Evolutionary conservation across 2,797 vertebrate genomes (phyloP).

Genomic region (Todus mexicanus): DNA sequence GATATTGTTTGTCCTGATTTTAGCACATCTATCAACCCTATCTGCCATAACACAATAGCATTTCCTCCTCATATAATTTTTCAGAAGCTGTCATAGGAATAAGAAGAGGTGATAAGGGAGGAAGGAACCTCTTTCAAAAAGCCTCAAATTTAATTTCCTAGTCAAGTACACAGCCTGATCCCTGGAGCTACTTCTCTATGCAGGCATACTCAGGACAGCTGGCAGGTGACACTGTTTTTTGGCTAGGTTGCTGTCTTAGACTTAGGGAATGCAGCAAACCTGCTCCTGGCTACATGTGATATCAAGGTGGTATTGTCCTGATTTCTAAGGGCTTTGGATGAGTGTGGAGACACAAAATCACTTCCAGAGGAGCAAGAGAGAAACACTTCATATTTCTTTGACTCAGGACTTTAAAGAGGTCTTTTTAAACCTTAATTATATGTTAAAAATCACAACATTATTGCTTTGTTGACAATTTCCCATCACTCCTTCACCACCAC

Average conservation of each 20-base stretch:
- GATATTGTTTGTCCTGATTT: not conserved
- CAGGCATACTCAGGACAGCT: not conserved
- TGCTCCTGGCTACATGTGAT: not conserved
- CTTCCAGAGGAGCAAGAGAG: not conserved
- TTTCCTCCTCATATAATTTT: not conserved
- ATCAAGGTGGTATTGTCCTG: not conserved
- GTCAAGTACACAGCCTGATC: not conserved
- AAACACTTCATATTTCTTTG: not conserved
- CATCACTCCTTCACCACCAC: not conserved
- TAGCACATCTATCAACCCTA: not conserved
- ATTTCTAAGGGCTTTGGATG: not conserved
- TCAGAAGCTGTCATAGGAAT: not conserved
- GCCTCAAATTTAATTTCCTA: not conserved
- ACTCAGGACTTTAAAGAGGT: not conserved
- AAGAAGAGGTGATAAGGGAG: fast-evolving
- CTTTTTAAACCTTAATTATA: not conserved
- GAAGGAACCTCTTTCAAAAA: not conserved
- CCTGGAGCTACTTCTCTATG: not conserved
- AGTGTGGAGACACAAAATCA: not conserved
- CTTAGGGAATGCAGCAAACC: not conserved
- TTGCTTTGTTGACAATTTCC: not conserved
- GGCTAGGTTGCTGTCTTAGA: not conserved
- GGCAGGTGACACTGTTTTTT: not conserved
- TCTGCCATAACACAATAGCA: not conserved
- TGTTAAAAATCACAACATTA: not conserved